These are phyloP conservation scores for Drosophila sp. DNA, from an alignment of 1,140 invertebrate genomes.

Conservation along the genomic window DNA sequence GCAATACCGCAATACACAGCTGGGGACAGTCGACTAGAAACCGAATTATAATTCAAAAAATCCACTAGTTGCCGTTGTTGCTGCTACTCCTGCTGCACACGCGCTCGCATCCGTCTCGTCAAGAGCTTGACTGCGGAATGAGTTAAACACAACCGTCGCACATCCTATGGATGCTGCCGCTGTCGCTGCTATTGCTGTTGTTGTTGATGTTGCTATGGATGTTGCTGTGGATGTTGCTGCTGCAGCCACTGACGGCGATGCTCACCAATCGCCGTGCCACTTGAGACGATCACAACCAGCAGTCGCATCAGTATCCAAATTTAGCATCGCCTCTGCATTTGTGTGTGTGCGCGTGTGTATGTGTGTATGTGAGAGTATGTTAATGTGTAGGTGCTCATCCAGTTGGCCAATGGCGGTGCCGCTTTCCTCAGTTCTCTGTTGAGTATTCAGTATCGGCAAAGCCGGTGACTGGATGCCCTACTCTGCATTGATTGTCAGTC, in stretches of 20 bases:
- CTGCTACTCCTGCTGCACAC: not conserved
- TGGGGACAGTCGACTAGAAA: constrained; percentile 24
- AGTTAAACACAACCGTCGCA: constrained; percentile 30
- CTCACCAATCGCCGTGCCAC: constrained; percentile 61
- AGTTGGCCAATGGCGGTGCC: constrained; percentile 27
- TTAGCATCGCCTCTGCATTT: constrained; percentile 42
- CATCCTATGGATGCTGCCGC: constrained; percentile 39
- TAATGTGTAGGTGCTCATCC: constrained; percentile 15
- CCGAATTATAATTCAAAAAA: constrained; percentile 16
- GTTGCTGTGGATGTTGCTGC: constrained; percentile 1
- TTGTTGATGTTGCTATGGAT: too few relatives aligned
- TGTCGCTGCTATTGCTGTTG: not conserved
- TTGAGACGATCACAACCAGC: constrained; percentile 18
- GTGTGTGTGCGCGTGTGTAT: not conserved
- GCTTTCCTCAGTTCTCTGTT: constrained; percentile 2
- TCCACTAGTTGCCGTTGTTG: not conserved
- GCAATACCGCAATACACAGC: not conserved
- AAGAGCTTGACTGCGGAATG: constrained; percentile 73
- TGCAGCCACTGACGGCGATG: constrained; percentile 1
- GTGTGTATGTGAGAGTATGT: not conserved
- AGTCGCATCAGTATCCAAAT: constrained; percentile 61
- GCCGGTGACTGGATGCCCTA: not conserved
- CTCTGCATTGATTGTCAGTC: not conserved
- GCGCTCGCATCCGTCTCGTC: constrained; percentile 66
- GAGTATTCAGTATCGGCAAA: constrained; percentile 2